phyloP scores from a whole-genome alignment of 1,140 invertebrate species.

The Drosophila pseudoobscura region DNA sequence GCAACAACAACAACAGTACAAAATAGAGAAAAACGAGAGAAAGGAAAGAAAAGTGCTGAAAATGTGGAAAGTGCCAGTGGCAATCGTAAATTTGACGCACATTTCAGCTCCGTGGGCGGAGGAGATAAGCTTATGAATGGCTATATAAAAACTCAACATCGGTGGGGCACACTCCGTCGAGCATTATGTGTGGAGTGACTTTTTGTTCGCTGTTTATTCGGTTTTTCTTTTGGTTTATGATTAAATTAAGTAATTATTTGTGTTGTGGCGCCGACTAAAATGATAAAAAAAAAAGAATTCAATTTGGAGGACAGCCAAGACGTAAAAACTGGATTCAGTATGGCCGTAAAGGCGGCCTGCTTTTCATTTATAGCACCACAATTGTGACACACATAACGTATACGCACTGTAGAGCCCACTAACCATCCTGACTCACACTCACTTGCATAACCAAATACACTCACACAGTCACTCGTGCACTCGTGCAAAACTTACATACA shows the following conservation, averaged over 20 bases:
- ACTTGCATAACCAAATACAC: slow-evolving; percentile 1
- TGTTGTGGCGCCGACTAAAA: slow-evolving; percentile 57
- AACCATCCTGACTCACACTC: slow-evolving; percentile 47
- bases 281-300: slow-evolving; percentile 51
- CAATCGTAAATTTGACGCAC: slow-evolving; percentile 73
- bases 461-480: slow-evolving; percentile 24
- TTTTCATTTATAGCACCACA: slow-evolving; percentile 29
- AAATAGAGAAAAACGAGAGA: background rate
- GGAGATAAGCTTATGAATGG: slow-evolving; percentile 72
- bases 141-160: slow-evolving; percentile 65
- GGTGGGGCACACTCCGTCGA: slow-evolving; percentile 1
- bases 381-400: slow-evolving; percentile 47
- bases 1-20: slow-evolving; percentile 17
- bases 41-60: slow-evolving; percentile 52
- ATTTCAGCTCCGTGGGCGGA: slow-evolving; percentile 24
- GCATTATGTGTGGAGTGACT: slow-evolving; percentile 40
- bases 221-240: slow-evolving; percentile 62
- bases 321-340: slow-evolving; percentile 53
- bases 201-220: slow-evolving; percentile 21
- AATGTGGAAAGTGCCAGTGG: slow-evolving; percentile 68
- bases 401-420: slow-evolving; percentile 63
- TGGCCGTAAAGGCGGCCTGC: slow-evolving; percentile 25
- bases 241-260: slow-evolving; percentile 80
- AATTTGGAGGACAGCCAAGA: slow-evolving; percentile 45
- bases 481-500: slow-evolving; percentile 43